Conservation (phyloP, 2,888 invertebrate genomes). For the Neoaliturus tenellus region DNA sequence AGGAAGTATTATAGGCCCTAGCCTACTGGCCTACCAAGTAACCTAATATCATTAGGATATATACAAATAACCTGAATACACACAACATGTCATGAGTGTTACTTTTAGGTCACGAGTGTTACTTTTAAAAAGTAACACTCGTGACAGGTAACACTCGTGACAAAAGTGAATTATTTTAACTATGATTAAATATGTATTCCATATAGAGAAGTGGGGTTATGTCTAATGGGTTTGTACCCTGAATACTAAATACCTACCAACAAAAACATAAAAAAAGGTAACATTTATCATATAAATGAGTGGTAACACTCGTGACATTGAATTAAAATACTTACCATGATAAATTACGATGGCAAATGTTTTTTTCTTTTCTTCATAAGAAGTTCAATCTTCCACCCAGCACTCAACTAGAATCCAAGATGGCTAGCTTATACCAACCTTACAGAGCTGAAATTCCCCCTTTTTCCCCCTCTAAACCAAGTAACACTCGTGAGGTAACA, state of each 20-base stretch:
- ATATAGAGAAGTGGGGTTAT: neutral
- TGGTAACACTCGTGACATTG: neutral
- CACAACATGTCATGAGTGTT: conserved; percentile 9
- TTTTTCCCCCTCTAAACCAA: too few species aligned
- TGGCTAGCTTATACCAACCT: too few species aligned
- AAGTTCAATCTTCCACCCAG: too few species aligned
- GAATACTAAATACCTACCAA: neutral
- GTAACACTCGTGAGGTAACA: too few species aligned
- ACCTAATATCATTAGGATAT: neutral
- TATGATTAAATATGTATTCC: neutral
- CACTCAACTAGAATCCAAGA: too few species aligned
- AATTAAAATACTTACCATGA: conserved; percentile 17
- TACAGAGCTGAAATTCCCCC: too few species aligned
- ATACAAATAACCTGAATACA: too few species aligned
- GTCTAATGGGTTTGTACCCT: neutral
- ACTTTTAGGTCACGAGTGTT: neutral
- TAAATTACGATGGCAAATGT: neutral
- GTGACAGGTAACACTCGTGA: neutral
- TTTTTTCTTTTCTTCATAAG: conserved; percentile 11
- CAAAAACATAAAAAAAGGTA: neutral
- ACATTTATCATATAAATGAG: neutral
- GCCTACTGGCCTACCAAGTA: neutral
- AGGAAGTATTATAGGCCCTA: neutral
- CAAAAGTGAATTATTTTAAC: neutral
- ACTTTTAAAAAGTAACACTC: neutral